phyloP scores from a whole-genome alignment of 2,797 vertebrate genomes.

The Scomberomorus guttatus region DNA sequence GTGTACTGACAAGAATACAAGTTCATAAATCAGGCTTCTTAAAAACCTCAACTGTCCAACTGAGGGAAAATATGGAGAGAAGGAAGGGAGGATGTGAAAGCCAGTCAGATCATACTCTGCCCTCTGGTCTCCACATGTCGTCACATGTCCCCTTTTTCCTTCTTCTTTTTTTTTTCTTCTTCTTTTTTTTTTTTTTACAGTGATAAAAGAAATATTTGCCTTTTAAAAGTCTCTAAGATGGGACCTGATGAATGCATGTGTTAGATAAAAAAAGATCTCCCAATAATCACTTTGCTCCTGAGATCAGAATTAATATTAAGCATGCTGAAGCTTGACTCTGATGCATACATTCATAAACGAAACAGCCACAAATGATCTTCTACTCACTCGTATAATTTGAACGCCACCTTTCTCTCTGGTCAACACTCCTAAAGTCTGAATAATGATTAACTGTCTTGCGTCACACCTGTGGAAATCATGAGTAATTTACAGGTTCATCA shows the following conservation, averaged over 20 bases:
- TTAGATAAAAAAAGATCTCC: constrained; percentile 50
- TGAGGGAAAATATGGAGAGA: constrained; percentile 24
- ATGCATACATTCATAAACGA: constrained; percentile 30
- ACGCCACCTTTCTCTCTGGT: neutral
- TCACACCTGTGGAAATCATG: constrained; percentile 36
- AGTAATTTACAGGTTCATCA: constrained; percentile 43
- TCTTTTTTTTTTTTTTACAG: constrained; percentile 25
- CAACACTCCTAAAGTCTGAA: neutral
- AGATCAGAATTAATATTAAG: constrained; percentile 61
- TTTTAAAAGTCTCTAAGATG: constrained; percentile 28
- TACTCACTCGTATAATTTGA: neutral
- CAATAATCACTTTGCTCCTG: constrained; percentile 40
- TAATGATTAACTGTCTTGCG: constrained; percentile 32
- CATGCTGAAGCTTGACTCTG: constrained; percentile 75
- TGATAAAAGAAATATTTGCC: constrained; percentile 43
- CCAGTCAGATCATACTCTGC: constrained; percentile 46
- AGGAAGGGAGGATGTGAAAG: constrained; percentile 32
- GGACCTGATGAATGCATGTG: constrained; percentile 47
- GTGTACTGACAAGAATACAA: constrained; percentile 46
- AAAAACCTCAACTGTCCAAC: constrained; percentile 36
- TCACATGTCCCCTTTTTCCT: constrained; percentile 60
- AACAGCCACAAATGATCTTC: constrained; percentile 22
- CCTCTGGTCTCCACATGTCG: constrained; percentile 61
- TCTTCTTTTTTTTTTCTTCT: neutral
- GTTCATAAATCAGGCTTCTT: constrained; percentile 58